These are phyloP conservation scores for Puma concolor DNA, from an alignment of 2,113 vertebrate genomes.

Conservation along the genomic window DNA sequence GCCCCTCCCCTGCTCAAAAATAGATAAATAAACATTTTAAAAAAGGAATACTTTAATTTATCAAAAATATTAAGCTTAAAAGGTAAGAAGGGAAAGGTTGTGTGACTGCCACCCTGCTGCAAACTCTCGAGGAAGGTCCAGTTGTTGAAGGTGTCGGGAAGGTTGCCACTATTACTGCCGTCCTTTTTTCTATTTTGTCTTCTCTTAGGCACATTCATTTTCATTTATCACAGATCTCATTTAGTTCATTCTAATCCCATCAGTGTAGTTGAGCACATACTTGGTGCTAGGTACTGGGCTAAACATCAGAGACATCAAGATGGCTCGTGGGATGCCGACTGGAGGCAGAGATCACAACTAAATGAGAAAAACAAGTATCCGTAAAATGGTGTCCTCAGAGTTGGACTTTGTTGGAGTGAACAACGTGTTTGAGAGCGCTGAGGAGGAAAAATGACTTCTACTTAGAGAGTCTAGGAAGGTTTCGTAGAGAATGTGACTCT, in stretches of 20 bases:
- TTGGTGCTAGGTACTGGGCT: not conserved
- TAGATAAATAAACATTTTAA: too few relatives aligned
- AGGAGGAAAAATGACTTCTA: not conserved
- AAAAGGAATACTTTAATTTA: not conserved
- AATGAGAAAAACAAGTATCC: not conserved
- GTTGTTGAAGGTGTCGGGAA: not conserved
- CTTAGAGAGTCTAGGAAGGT: not conserved
- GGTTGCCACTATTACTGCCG: not conserved
- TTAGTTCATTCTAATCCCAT: not conserved
- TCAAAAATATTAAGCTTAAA: not conserved
- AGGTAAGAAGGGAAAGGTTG: not conserved
- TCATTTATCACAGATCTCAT: not conserved
- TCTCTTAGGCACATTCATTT: not conserved
- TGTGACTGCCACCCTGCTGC: not conserved
- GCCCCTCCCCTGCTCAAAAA: too few relatives aligned
- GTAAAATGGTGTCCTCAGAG: not conserved
- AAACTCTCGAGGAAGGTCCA: not conserved
- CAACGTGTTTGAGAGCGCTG: not conserved
- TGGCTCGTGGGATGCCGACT: not conserved
- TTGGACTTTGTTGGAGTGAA: not conserved
- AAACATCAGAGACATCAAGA: not conserved
- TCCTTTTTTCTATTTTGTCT: not conserved
- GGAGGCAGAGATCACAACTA: not conserved
- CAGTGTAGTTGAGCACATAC: not conserved
- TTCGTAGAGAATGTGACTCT: not conserved